Conservation (phyloP, 2,113 vertebrate genomes). For the Engraulis encrasicolus region DNA sequence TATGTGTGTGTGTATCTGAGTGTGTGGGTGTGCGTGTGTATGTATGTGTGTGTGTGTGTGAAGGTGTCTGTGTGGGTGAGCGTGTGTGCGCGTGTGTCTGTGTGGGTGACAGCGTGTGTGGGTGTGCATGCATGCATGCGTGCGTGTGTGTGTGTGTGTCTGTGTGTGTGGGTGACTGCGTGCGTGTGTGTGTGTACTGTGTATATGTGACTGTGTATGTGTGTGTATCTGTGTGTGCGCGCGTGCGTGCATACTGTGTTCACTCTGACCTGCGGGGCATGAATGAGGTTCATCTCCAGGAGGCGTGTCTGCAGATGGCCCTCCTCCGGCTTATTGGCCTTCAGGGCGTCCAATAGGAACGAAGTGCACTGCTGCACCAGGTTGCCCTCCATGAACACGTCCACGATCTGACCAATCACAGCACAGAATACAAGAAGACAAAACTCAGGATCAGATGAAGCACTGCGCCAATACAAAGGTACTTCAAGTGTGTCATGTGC, state of each 20-base stretch:
- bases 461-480: too few species aligned
- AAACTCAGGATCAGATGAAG: neutral
- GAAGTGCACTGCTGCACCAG: constrained; percentile 93
- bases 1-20: too few species aligned
- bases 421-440: neutral
- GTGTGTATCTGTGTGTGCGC: neutral
- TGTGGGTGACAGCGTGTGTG: too few species aligned
- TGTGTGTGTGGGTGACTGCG: neutral
- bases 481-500: too few species aligned
- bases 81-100: too few species aligned
- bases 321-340: constrained; percentile 86
- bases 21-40: too few species aligned
- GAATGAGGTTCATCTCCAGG: constrained; percentile 93
- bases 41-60: neutral
- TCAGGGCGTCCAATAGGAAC: constrained; percentile 88
- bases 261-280: constrained; percentile 84
- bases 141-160: neutral
- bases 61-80: too few species aligned
- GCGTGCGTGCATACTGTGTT: too few species aligned
- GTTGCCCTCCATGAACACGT: constrained; percentile 94
- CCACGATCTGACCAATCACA: constrained; percentile 81
- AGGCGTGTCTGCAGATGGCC: constrained; percentile 90
- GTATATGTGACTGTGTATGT: neutral
- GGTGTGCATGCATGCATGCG: neutral
- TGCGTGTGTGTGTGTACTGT: neutral